Percentiles rank a stretch among this genome's conserved stretches.
Evolutionary conservation across 1,140 invertebrate genomes (phyloP).

Genomic region (Drosophila mojavensis): DNA sequence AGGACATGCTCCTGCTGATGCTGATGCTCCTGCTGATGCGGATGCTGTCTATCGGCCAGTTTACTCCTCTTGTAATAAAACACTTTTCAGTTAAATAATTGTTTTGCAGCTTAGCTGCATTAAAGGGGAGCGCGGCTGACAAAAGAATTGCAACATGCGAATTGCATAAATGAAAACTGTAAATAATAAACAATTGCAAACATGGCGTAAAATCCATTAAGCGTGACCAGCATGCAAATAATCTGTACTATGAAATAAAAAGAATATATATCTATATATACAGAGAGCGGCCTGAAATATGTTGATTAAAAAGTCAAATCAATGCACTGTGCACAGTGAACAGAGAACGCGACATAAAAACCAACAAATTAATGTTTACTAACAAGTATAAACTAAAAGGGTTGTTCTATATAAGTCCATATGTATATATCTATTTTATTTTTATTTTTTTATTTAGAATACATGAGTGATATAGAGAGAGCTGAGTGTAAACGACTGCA

Average conservation of each 20-base stretch:
- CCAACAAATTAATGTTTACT: constrained; percentile 8
- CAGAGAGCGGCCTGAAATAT: neutral
- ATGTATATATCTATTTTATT: too few relatives aligned
- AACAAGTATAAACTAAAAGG: neutral
- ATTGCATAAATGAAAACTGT: constrained; percentile 33
- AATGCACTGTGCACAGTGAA: neutral
- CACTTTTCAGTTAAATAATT: constrained; percentile 71
- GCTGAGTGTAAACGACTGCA: too few relatives aligned
- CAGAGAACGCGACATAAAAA: neutral
- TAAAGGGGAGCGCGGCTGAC: constrained; percentile 34
- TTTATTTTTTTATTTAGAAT: too few relatives aligned
- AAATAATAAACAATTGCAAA: constrained; percentile 36
- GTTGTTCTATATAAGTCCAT: too few relatives aligned
- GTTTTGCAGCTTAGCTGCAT: constrained; percentile 63
- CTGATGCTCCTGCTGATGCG: too few relatives aligned
- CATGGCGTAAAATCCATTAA: constrained; percentile 25
- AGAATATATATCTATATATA: too few relatives aligned
- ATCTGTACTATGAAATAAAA: neutral
- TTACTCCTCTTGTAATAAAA: constrained; percentile 15
- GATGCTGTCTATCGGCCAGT: constrained; percentile 19
- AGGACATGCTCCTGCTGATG: neutral
- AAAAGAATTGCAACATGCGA: constrained; percentile 34
- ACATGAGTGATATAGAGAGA: too few relatives aligned
- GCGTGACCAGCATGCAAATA: constrained; percentile 6
- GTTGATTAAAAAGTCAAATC: constrained; percentile 31